Evolutionary conservation across 35 echinoderm and acorn worm genomes (phyloP).

Genomic region (Heliocidaris tuberculata): DNA sequence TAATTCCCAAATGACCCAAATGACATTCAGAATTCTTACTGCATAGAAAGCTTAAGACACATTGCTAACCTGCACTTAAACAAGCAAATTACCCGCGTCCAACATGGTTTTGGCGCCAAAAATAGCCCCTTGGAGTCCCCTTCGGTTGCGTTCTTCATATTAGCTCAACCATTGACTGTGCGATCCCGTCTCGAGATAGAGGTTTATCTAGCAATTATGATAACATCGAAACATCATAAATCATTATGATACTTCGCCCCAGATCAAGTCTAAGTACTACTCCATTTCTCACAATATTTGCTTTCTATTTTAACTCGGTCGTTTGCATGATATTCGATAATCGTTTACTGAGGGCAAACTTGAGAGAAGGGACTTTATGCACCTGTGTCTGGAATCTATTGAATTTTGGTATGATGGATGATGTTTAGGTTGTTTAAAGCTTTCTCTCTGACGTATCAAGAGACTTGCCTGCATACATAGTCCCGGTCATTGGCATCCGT

Average conservation of each 20-base stretch:
- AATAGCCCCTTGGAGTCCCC: neutral
- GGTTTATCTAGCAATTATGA: neutral
- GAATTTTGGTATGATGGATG: no score
- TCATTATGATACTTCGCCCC: neutral
- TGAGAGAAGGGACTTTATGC: neutral
- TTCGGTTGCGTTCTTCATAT: neutral
- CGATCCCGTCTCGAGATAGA: neutral
- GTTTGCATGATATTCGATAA: neutral
- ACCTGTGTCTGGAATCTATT: neutral
- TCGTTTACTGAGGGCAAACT: neutral
- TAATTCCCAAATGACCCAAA: neutral
- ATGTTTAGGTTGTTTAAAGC: no score
- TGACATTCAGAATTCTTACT: neutral
- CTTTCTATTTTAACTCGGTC: neutral
- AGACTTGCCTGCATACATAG: no score
- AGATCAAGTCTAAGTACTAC: neutral
- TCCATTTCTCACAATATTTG: neutral
- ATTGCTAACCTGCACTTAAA: neutral
- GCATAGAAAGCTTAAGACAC: neutral
- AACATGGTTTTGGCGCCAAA: constrained; percentile 11
- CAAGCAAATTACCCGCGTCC: neutral
- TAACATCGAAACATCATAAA: constrained; percentile 13
- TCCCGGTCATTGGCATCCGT: no score
- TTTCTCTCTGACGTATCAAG: no score
- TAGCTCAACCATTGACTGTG: neutral